Evolutionary conservation across 2,797 vertebrate genomes (phyloP), one percentile per base, ranked within the genome.

Genomic region (Borostomias antarcticus): DNA sequence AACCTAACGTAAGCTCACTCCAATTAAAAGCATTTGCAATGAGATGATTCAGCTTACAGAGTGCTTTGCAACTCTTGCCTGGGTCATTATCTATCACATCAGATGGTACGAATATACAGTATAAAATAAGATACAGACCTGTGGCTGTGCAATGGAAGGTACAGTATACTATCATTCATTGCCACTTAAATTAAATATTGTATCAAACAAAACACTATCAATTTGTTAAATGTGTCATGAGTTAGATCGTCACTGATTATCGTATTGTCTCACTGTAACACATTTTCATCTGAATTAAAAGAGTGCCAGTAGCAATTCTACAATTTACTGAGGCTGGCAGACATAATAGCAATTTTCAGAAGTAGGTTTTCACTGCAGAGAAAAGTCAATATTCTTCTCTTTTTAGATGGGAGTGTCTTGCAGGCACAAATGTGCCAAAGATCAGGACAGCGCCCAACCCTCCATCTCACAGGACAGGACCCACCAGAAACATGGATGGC

Each of bases 301-400:
- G 70, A 45, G 72, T 56, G n/a, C 69, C 58, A 28, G 9, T 5
- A 73, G 84, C 79, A 82, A 75, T 82, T 90, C 85, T 70, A 68
- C 82, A 82, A 83, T 89, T 88, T 86, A 89, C 76, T 57, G 72
- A 86, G 65, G 65, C 73, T 90, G 89, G 88, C 88, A 86, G 78
- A 56, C 72, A 19, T 62, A 47, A n/a, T 21, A 30, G 70, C 86
- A 89, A 92, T 92, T 84, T 90, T 79, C 82, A 66, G 74, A 68
- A 92, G 87, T 90, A 90, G 83, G 53, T 82, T 85, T 88, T 86
- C 73, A 85, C 73, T 77, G 72, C 43, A 25, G 17, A 53, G 75
- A 70, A 66, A 79, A 72, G 80, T 86, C 85, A 77, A 89, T 91
- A 76, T 74, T 26, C 40, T 4, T 45, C 3, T 45, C n/a, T 17